These are phyloP conservation scores for Hystrix brachyura DNA, from an alignment of 2,113 vertebrate genomes.

Conservation along the genomic window DNA sequence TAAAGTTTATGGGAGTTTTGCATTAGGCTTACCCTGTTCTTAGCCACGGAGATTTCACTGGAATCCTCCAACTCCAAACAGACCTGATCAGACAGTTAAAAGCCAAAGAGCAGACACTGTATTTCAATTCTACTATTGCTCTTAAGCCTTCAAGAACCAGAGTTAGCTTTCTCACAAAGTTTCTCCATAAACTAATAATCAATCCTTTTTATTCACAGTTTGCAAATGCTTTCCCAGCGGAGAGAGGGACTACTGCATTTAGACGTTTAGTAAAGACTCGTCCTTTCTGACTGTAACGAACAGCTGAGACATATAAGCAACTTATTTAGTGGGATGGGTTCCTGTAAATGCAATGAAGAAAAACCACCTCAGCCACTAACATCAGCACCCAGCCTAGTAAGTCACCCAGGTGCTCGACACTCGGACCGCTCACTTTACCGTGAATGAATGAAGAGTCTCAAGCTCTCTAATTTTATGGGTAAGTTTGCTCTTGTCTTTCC, in stretches of 20 bases:
- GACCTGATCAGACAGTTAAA: not conserved
- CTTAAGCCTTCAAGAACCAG: constrained; percentile 5
- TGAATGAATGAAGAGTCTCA: constrained; percentile 91
- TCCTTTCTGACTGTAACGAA: not conserved
- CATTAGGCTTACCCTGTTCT: rapidly evolving
- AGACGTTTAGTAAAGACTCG: constrained; percentile 41
- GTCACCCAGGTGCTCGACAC: constrained; percentile 85
- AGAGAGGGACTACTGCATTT: constrained; percentile 24
- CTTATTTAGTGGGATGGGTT: not conserved
- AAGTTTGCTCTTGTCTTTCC: constrained; percentile 91
- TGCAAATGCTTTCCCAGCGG: constrained; percentile 32
- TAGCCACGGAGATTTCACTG: not conserved
- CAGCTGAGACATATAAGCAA: constrained; percentile 48
- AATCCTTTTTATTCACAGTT: constrained; percentile 88
- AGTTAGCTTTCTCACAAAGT: not conserved
- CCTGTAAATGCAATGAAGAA: constrained; percentile 81
- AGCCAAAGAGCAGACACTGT: not conserved
- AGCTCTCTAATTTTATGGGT: constrained; percentile 90
- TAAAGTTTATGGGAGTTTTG: constrained; percentile 29
- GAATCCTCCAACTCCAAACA: constrained; percentile 6
- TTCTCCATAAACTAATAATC: constrained; percentile 51
- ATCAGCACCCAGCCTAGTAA: constrained; percentile 89
- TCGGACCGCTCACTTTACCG: constrained; percentile 93
- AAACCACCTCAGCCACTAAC: constrained; percentile 78
- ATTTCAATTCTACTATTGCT: not conserved